These are phyloP conservation scores for Lagria hirta DNA, from an alignment of 2,888 invertebrate species.

Conservation along the genomic window DNA sequence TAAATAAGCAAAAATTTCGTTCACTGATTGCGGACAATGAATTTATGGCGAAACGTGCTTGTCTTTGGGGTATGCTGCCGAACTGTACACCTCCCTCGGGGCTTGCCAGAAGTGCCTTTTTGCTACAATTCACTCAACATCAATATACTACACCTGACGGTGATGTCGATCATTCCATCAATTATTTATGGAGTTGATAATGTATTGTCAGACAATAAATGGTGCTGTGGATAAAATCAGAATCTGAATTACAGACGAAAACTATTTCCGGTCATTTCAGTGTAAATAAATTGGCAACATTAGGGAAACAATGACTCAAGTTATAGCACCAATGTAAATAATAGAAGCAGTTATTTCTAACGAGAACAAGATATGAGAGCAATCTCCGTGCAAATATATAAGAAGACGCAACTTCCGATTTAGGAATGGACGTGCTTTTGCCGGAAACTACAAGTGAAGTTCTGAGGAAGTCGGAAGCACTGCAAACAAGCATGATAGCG, in stretches of 20 bases:
- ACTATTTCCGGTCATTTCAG: constrained; percentile 19
- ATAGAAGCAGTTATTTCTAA: constrained; percentile 33
- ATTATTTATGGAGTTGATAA: too few relatives aligned
- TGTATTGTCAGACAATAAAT: too few relatives aligned
- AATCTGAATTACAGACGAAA: constrained; percentile 15
- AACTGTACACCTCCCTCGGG: too few relatives aligned
- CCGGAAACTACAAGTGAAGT: constrained; percentile 50
- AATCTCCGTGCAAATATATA: constrained; percentile 47
- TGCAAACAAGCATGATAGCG: constrained; percentile 39
- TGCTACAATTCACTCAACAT: too few relatives aligned
- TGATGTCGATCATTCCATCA: too few relatives aligned
- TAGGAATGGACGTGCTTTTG: constrained; percentile 39
- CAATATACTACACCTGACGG: too few relatives aligned
- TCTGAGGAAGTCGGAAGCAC: constrained; percentile 48
- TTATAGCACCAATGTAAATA: constrained; percentile 29
- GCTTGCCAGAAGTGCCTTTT: too few relatives aligned
- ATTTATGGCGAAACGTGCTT: too few relatives aligned
- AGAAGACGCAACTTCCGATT: constrained; percentile 40
- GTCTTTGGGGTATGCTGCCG: too few relatives aligned
- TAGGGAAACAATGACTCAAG: constrained; percentile 28
- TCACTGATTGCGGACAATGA: too few relatives aligned
- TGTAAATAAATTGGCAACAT: constrained; percentile 22
- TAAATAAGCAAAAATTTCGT: too few relatives aligned
- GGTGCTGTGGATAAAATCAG: constrained; percentile 3
- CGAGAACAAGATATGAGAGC: constrained; percentile 43